Conservation (phyloP, 2,797 vertebrate species). For the Streptopelia turtur region DNA sequence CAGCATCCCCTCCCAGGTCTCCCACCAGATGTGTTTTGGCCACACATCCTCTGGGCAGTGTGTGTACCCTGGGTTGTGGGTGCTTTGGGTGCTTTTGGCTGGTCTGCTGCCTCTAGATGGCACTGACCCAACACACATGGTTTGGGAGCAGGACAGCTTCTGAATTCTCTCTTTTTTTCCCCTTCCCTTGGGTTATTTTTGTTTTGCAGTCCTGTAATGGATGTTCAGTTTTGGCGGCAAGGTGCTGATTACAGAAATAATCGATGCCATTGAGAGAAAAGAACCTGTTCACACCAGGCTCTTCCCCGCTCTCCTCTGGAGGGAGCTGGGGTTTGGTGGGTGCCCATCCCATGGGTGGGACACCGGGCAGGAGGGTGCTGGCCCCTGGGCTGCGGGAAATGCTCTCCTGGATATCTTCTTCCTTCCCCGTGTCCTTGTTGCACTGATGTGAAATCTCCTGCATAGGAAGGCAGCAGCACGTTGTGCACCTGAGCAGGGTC, state of each 20-base stretch:
- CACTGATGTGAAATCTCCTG: background rate
- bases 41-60: rapidly evolving
- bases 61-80: rapidly evolving
- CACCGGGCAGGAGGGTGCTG: background rate
- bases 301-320: background rate
- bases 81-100: background rate
- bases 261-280: constrained; percentile 27
- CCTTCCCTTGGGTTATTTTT: constrained; percentile 53
- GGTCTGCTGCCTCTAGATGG: constrained; percentile 67
- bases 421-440: background rate
- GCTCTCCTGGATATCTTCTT: background rate
- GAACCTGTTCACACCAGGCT: background rate
- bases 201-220: constrained; percentile 58
- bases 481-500: background rate
- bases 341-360: no score
- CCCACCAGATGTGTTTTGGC: rapidly evolving
- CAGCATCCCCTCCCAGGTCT: background rate
- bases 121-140: constrained; percentile 43
- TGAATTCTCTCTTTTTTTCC: background rate
- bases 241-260: constrained; percentile 61
- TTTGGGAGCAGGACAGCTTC: background rate
- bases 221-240: constrained; percentile 36
- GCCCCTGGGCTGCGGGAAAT: rapidly evolving
- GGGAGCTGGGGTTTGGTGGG: rapidly evolving
- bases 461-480: background rate